Base-by-base conservation (phyloP, 1,140 invertebrate species). In the Linepithema humile region DNA sequence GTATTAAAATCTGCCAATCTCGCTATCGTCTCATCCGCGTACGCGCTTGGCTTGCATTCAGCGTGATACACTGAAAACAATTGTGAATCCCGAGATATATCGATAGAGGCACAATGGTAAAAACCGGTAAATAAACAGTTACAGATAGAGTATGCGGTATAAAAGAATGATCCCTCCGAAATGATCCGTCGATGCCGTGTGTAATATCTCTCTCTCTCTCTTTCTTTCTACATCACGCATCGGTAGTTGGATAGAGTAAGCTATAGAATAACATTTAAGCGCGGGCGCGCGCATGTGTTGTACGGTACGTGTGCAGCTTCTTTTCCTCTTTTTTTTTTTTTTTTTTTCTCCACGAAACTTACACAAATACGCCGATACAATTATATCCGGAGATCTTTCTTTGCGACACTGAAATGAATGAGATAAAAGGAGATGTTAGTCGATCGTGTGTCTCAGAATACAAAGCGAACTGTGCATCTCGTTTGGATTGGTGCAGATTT, bases 1-100 rank as follows among this genome's bases (percentile, higher is more conserved):
- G 86, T 69, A 35, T 89, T 86, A 86, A 90, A 91, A 88, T 86
- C 88, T 89, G 86, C 84, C 89, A 86, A 89, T 85, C 83, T 85
- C 83, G 20, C 40, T 29, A 65, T 40, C 32, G n/a, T 82, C 59
- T 23, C 26, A 73, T 87, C 69, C 86, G 67, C 80, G 29, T 15
- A 9, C 40, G 45, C 17, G 26, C 45, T 48, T 38, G 7, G 15
- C 5, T 43, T 20, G 29, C 57, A 50, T 48, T 50, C 3, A 26
- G n/a, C 72, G 17, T 32, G 20, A 20, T 43, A 35, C n/a, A 17
- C 38, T 17, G 35, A 67, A 67, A 69, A 40, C 32, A 10, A 2
- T 57, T 10, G 26, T 43, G 64, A 77, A 38, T 77, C 20, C 59
- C 59, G 73, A 70, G 50, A 67, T 38, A 67, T 26, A 78, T 53